A percentile compares a stretch with the other conserved stretches of the same genome.
These are phyloP conservation scores for Eupithecia inturbata DNA, from an alignment of 2,888 invertebrate species.

Conservation along the genomic window DNA sequence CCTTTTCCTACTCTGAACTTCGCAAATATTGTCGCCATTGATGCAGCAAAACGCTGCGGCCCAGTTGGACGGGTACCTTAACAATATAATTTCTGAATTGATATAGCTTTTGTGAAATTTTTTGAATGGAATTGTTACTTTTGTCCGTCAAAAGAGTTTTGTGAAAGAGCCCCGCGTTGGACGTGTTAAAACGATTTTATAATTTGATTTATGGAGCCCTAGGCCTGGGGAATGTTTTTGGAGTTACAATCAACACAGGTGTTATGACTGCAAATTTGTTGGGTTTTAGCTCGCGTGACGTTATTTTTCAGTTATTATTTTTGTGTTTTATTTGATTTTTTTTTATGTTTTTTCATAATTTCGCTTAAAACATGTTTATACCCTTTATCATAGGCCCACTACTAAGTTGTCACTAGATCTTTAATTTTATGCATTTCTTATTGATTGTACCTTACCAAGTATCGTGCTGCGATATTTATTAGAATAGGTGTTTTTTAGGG, in stretches of 20 bases:
- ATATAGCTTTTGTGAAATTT: conserved; percentile 6
- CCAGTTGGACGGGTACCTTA: background rate
- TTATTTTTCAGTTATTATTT: background rate
- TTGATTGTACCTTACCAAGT: no score
- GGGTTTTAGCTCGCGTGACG: background rate
- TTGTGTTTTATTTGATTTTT: background rate
- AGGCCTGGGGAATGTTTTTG: background rate
- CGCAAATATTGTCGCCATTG: background rate
- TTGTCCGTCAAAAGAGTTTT: conserved; percentile 9
- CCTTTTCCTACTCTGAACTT: no score
- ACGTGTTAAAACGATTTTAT: conserved; percentile 7
- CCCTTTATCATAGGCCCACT: no score
- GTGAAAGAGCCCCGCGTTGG: conserved; percentile 7
- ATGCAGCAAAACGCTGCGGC: background rate
- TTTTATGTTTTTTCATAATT: background rate
- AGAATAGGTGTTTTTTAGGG: no score
- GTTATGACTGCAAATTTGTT: background rate
- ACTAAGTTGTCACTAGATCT: no score
- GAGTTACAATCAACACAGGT: background rate
- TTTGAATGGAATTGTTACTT: conserved; percentile 13
- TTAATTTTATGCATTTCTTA: no score
- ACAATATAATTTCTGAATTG: conserved; percentile 11
- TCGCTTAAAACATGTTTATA: no score
- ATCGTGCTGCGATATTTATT: no score
- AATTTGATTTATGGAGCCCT: conserved; percentile 3